A percentile compares a stretch with the other conserved stretches of the same genome.
Conservation (phyloP, 2,888 invertebrate genomes). For the Cheilosia scutellata region DNA sequence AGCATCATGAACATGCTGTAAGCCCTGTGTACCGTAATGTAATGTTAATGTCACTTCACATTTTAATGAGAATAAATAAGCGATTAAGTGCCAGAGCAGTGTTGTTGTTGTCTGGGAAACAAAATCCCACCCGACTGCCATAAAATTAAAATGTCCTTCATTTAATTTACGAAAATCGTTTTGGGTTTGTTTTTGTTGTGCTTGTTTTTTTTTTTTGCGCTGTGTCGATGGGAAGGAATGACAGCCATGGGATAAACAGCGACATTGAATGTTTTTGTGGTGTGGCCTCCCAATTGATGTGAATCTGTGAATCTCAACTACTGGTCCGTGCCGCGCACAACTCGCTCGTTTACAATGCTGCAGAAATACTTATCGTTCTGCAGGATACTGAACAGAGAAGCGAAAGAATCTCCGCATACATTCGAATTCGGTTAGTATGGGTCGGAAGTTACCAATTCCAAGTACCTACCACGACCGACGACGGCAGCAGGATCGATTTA, state of each 20-base stretch:
- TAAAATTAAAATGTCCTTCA: constrained; percentile 71
- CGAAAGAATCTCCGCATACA: constrained; percentile 20
- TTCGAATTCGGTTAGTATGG: constrained; percentile 20
- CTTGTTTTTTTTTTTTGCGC: not conserved
- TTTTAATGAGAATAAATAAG: constrained; percentile 75
- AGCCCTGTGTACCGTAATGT: constrained; percentile 37
- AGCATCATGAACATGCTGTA: constrained; percentile 16
- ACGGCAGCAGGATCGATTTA: not conserved
- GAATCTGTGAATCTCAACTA: constrained; percentile 56
- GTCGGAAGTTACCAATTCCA: constrained; percentile 63
- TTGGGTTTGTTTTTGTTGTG: constrained; percentile 10
- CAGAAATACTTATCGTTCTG: constrained; percentile 58
- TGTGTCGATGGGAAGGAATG: constrained; percentile 12
- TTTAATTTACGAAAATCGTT: constrained; percentile 74
- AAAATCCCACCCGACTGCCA: constrained; percentile 57
- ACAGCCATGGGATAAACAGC: constrained; percentile 36
- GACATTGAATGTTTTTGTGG: constrained; percentile 32
- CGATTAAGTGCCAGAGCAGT: constrained; percentile 66
- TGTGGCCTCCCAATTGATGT: constrained; percentile 48
- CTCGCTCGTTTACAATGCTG: constrained; percentile 65
- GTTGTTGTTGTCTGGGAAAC: constrained; percentile 51
- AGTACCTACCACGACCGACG: not conserved
- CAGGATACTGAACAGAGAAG: constrained; percentile 36
- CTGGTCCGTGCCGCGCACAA: constrained; percentile 8
- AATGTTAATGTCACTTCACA: constrained; percentile 62